phyloP scores from a whole-genome alignment of 2,113 vertebrate genomes.

The Bos indicus region DNA sequence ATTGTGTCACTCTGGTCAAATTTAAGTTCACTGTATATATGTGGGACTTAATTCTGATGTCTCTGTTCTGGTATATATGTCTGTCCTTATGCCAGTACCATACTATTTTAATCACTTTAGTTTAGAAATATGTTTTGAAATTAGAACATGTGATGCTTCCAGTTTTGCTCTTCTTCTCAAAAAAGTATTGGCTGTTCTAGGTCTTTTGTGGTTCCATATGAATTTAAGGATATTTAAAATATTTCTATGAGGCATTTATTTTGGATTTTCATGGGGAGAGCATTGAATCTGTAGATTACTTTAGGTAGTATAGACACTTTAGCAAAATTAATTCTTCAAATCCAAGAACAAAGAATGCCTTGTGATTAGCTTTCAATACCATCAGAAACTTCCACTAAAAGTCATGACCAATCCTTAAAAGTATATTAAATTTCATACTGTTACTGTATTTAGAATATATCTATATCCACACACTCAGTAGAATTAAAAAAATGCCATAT shows the following conservation, averaged over 20 bases:
- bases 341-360: background rate
- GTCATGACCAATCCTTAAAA: background rate
- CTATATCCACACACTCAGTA: background rate
- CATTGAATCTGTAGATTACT: background rate
- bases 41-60: background rate
- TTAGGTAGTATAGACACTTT: background rate
- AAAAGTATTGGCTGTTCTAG: background rate
- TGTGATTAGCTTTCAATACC: slow-evolving; percentile 1
- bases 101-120: background rate
- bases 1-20: background rate
- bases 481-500: background rate
- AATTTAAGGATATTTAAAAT: background rate
- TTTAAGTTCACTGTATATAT: background rate
- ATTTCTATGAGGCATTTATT: background rate
- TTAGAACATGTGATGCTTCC: background rate
- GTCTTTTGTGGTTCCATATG: background rate
- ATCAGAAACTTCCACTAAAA: background rate
- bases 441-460: background rate
- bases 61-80: background rate
- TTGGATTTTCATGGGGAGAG: background rate
- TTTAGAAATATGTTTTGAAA: background rate
- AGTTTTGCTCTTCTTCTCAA: background rate
- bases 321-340: background rate
- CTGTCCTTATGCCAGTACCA: background rate
- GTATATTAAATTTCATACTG: background rate